Percentiles rank a stretch among this genome's conserved stretches.
These are phyloP conservation scores for Platycheirus albimanus DNA, from an alignment of 2,888 invertebrate genomes.

Conservation along the genomic window DNA sequence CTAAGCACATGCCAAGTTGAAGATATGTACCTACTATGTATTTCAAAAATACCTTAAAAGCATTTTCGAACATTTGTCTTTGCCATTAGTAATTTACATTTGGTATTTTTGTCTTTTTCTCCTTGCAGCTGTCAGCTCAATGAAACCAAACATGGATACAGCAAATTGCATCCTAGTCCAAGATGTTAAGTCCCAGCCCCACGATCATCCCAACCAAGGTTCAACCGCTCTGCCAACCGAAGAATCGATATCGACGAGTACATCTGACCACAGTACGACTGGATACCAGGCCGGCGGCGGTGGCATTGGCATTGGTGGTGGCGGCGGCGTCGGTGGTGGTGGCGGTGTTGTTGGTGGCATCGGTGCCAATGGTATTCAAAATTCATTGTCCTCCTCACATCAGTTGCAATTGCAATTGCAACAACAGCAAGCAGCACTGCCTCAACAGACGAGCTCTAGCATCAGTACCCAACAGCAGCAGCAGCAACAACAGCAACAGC, in stretches of 20 bases:
- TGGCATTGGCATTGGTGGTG: conserved; percentile 44
- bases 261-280: conserved; percentile 87
- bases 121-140: conserved; percentile 94
- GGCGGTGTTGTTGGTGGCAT: conserved; percentile 45
- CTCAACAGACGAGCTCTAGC: conserved; percentile 82
- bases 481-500: conserved; percentile 78
- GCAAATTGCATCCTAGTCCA: conserved; percentile 95
- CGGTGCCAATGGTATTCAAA: conserved; percentile 71
- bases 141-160: conserved; percentile 94
- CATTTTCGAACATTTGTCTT: too few species aligned
- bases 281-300: conserved; percentile 79
- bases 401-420: conserved; percentile 84
- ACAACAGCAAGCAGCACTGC: conserved; percentile 84
- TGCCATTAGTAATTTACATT: too few species aligned
- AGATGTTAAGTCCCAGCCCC: conserved; percentile 89
- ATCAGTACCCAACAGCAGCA: conserved; percentile 79
- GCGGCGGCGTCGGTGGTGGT: conserved; percentile 37
- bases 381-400: conserved; percentile 77
- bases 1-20: too few species aligned
- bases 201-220: conserved; percentile 92
- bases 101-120: conserved; percentile 77
- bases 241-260: conserved; percentile 90
- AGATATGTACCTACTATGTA: too few species aligned
- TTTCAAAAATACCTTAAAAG: too few species aligned
- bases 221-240: conserved; percentile 89